Base-by-base conservation (phyloP, 2,797 vertebrate genomes). In the Rhinogobio ventralis region DNA sequence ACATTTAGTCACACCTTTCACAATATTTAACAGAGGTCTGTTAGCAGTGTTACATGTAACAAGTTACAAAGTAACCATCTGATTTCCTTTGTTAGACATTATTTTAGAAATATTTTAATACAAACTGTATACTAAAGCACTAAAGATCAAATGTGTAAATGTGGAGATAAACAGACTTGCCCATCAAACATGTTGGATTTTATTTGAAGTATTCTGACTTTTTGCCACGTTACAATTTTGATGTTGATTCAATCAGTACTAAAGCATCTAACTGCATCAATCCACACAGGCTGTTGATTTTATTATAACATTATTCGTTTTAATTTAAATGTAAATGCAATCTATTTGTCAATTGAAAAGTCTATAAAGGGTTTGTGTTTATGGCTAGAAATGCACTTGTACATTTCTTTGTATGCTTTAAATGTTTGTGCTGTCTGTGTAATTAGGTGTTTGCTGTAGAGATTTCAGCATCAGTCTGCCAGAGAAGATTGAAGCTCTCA, bases 351-450 rank as follows among this genome's bases (percentile, higher is more conserved):
- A 51, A 46, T 19, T 68, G 28, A 28, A 33, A 39, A 1, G 67
- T 19, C 9, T 19, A 2, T n/a, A 57, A 73, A 30, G 9, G 5
- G 1, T 36, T 5, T 23, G 53, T 36, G 17, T 55, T 15, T 39
- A 55, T 55, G 20, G 20, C 6, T 75, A 7, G 5, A 42, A 39
- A 57, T 15, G 28, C 23, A 9, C 11, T 57, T 57, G 19, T 42
- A 14, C 53, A 45, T 60, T 25, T 28, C 9, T 78, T 45, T 46
- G 25, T 55, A 36, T 25, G 28, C 49, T 57, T 57, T 23, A 62
- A 19, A 45, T 82, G 67, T 78, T 28, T 79, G 57, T 86, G 30
- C 51, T 80, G 57, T 85, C 23, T 84, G 39, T 80, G 67, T 28
- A 30, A n/a, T 46, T 81, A 42, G 73, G 46, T 79, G 81, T 73